phyloP scores from a whole-genome alignment of 2,888 invertebrate genomes.

The Rhaphigaster nebulosa region DNA sequence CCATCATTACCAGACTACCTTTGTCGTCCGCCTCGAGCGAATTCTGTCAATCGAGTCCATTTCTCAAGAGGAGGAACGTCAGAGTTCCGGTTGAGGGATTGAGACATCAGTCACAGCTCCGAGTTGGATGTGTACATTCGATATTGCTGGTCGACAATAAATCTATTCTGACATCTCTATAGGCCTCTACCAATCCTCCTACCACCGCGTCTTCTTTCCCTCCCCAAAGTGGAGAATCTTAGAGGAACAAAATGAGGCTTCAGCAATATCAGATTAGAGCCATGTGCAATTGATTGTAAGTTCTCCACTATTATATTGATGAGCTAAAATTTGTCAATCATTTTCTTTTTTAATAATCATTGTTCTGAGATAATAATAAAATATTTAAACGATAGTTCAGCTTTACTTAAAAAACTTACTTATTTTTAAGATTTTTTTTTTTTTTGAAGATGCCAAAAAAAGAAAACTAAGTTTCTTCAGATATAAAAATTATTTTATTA shows the following conservation, averaged over 20 bases:
- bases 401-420: too few relatives aligned
- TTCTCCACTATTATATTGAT: too few relatives aligned
- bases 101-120: slow-evolving; percentile 18
- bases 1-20: background rate
- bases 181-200: background rate
- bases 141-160: slow-evolving; percentile 4
- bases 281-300: too few relatives aligned
- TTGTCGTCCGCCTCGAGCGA: background rate
- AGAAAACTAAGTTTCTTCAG: too few relatives aligned
- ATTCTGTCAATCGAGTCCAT: background rate
- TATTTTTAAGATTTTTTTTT: too few relatives aligned
- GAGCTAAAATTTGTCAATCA: too few relatives aligned
- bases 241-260: background rate
- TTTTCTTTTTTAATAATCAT: too few relatives aligned
- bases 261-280: too few relatives aligned
- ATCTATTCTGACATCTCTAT: slow-evolving; percentile 17
- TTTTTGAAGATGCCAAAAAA: too few relatives aligned
- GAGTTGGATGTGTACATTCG: background rate
- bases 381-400: too few relatives aligned
- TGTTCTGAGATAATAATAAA: too few relatives aligned
- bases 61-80: slow-evolving; percentile 6
- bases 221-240: background rate
- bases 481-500: too few relatives aligned
- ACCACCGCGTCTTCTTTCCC: background rate
- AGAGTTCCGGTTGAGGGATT: background rate